phyloP scores from a whole-genome alignment of 2,888 invertebrate genomes.

The Platerodrilus igneus region DNA sequence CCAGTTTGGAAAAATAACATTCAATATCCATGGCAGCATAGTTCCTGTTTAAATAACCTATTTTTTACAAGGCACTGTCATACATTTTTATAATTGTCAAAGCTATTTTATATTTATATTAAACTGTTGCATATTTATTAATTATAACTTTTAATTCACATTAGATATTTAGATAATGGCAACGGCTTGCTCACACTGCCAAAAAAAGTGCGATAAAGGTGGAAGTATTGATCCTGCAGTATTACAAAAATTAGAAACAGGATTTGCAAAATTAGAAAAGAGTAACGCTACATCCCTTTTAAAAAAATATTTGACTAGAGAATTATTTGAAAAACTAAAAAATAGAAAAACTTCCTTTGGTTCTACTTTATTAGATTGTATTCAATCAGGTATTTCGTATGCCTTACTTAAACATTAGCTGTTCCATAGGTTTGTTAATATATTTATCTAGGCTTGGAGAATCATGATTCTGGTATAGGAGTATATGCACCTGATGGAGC shows the following conservation, averaged over 20 bases:
- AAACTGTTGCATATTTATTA: not conserved
- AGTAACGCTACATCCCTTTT: slow-evolving; percentile 57
- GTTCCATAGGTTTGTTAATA: not conserved
- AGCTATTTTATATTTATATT: slow-evolving; percentile 1
- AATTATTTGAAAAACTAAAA: slow-evolving; percentile 54
- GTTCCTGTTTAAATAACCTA: no score
- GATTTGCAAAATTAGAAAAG: slow-evolving; percentile 48
- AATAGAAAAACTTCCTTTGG: slow-evolving; percentile 54
- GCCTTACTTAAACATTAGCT: not conserved
- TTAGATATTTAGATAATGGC: slow-evolving; percentile 11
- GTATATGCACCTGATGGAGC: slow-evolving; percentile 66
- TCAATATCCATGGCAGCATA: no score
- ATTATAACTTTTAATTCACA: not conserved
- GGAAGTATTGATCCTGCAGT: slow-evolving; percentile 44
- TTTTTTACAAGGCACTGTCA: no score
- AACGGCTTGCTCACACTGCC: slow-evolving; percentile 26
- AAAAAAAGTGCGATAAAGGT: slow-evolving; percentile 30
- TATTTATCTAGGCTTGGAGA: slow-evolving; percentile 52
- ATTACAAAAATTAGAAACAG: slow-evolving; percentile 50
- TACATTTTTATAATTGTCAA: no score
- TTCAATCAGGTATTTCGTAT: slow-evolving; percentile 60
- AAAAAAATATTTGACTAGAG: slow-evolving; percentile 57
- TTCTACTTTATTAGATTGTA: slow-evolving; percentile 59
- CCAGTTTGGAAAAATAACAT: no score
- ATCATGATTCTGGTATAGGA: slow-evolving; percentile 62